Evolutionary conservation across 2,113 vertebrate species (phyloP), one percentile per base, ranked within the genome.

Genomic region (Chloebia gouldiae): DNA sequence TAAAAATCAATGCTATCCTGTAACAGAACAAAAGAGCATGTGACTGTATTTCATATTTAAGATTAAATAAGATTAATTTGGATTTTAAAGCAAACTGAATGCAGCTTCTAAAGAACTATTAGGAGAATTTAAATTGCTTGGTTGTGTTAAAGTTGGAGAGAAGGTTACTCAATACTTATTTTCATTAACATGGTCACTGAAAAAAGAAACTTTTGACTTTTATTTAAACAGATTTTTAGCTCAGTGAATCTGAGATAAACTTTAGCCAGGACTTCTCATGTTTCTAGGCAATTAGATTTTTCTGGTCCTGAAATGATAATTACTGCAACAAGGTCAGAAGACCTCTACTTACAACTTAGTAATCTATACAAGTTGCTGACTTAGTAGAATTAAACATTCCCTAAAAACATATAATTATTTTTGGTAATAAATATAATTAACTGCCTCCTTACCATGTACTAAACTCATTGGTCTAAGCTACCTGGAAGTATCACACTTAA

Each of bases 11-110:
- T 64, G 53, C 45, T 68, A 64, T 56, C 92, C 53, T 79, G 68
- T 79, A 88, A 75, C 42, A 78, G 22, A 18, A 79, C 33, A 82
- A 90, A 79, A 15, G 14, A 85, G 12, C 81, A 77, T 7, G 53
- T 91, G 78, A 80, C 66, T 64, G 61, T 49, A 66, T 90, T 95
- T 92, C 40, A 84, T 91, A 92, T 92, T 91, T 95, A 61, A 49
- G 63, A 88, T 65, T 80, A 88, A 90, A 13, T 51, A 60, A 79
- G 53, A 91, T 81, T 94, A 93, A 73, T 68, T 79, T 61, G 60
- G 69, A 78, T 81, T 91, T 92, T 50, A 79, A 73, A 90, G 49
- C 18, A 79, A 96, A 81, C 51, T n/a, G 44, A 81, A 84, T 42
- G 51, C 42, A 78, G 37, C 65, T 89, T 66, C 68, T 28, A 30